Evolutionary conservation across 2,113 vertebrate species (phyloP).

Genomic region (Anolis sagrei): DNA sequence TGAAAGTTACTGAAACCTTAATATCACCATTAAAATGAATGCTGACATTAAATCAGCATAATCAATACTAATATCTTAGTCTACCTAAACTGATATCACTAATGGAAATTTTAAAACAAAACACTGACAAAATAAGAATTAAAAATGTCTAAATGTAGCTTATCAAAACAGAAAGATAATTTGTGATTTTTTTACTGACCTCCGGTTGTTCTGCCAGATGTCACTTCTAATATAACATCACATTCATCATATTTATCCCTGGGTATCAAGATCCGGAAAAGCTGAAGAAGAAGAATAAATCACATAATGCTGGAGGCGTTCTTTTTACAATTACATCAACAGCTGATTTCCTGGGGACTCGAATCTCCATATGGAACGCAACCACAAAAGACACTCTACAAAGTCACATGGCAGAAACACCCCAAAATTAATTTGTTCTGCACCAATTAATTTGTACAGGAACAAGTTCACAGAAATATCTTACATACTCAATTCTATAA

Average conservation of each 20-base stretch:
- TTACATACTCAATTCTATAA: neutral
- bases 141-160: conserved; percentile 38
- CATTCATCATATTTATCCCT: conserved; percentile 83
- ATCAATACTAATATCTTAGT: neutral
- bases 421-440: neutral
- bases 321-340: conserved; percentile 17
- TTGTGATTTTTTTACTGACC: conserved; percentile 77
- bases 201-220: conserved; percentile 94
- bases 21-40: neutral
- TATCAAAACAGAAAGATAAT: conserved; percentile 39
- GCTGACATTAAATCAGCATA: too few relatives aligned
- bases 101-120: neutral
- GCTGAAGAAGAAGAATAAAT: conserved; percentile 67
- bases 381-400: neutral
- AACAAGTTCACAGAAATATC: neutral
- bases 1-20: neutral
- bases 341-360: conserved; percentile 10
- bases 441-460: neutral
- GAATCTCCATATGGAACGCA: too few relatives aligned
- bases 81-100: neutral
- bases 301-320: neutral
- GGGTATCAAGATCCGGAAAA: conserved; percentile 85
- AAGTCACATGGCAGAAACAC: neutral
- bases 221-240: conserved; percentile 88
- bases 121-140: conserved; percentile 7